phyloP scores from a whole-genome alignment of 2,113 vertebrate species.

The Pollimyrus isidori region DNA sequence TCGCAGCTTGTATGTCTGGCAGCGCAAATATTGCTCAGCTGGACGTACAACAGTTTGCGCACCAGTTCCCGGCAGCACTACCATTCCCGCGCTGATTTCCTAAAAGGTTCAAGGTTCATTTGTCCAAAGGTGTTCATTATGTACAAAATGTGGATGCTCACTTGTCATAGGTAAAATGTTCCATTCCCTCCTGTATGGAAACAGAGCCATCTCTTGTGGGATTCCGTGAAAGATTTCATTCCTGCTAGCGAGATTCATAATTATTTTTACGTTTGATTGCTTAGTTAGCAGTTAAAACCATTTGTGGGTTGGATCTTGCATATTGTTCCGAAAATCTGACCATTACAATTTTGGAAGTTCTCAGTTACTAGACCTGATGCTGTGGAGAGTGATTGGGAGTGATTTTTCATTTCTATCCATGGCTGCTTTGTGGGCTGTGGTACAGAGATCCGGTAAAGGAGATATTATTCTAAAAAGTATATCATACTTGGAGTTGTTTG shows the following conservation, averaged over 20 bases:
- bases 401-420: background rate
- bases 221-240: background rate
- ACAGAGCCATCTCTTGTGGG: background rate
- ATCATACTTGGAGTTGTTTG: background rate
- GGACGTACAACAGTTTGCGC: too few relatives aligned
- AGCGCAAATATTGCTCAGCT: too few relatives aligned
- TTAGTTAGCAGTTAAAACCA: background rate
- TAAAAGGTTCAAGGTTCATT: background rate
- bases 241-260: background rate
- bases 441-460: background rate
- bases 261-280: background rate
- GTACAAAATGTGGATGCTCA: background rate
- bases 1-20: too few relatives aligned
- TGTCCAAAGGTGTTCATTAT: background rate
- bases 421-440: constrained; percentile 39
- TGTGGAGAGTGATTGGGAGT: background rate
- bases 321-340: background rate
- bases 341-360: constrained; percentile 25
- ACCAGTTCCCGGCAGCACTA: too few relatives aligned
- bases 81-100: too few relatives aligned
- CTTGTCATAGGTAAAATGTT: background rate
- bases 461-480: background rate
- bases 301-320: constrained; percentile 6
- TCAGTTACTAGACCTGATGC: constrained; percentile 30
- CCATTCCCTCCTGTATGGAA: background rate